Conservation (phyloP, 2,888 invertebrate species). For the Trichopria drosophilae region DNA sequence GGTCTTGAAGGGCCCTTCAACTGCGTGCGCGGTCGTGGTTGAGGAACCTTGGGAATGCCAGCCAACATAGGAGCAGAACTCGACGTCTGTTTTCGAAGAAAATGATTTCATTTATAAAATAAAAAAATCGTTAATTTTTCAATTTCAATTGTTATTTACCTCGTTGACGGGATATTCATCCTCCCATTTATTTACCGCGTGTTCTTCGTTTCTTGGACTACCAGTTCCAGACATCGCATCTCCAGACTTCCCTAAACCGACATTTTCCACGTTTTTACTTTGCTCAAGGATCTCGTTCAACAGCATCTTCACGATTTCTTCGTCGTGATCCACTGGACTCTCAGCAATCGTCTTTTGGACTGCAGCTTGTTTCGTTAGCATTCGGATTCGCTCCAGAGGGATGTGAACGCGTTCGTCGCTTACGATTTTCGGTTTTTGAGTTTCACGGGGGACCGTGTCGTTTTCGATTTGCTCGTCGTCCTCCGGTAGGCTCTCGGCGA, state of each 20-base stretch:
- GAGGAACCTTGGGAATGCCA: slow-evolving; percentile 47
- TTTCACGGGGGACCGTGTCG: background rate
- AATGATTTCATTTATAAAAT: background rate
- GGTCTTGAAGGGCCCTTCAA: too few species aligned
- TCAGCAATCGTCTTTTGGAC: background rate
- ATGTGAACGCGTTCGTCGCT: slow-evolving; percentile 46
- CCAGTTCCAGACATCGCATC: too few species aligned
- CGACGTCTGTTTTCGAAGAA: slow-evolving; percentile 18
- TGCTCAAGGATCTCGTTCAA: slow-evolving; percentile 53
- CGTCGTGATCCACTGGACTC: slow-evolving; percentile 21
- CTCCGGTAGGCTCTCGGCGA: slow-evolving; percentile 27
- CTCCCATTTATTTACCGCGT: too few species aligned
- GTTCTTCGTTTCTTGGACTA: too few species aligned
- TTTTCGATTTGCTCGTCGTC: background rate
- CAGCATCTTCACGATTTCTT: slow-evolving; percentile 47
- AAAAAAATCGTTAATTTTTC: too few species aligned
- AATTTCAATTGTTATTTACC: too few species aligned
- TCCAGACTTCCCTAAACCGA: too few species aligned
- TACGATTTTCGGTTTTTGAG: slow-evolving; percentile 45
- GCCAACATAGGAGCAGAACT: slow-evolving; percentile 42
- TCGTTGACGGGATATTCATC: too few species aligned
- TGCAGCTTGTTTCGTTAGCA: slow-evolving; percentile 10
- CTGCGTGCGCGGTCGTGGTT: slow-evolving; percentile 31
- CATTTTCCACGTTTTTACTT: slow-evolving; percentile 47
- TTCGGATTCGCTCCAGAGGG: slow-evolving; percentile 37